Evolutionary conservation across 1,140 invertebrate genomes (phyloP).

Genomic region (Leptinotarsa undecemlineata): DNA sequence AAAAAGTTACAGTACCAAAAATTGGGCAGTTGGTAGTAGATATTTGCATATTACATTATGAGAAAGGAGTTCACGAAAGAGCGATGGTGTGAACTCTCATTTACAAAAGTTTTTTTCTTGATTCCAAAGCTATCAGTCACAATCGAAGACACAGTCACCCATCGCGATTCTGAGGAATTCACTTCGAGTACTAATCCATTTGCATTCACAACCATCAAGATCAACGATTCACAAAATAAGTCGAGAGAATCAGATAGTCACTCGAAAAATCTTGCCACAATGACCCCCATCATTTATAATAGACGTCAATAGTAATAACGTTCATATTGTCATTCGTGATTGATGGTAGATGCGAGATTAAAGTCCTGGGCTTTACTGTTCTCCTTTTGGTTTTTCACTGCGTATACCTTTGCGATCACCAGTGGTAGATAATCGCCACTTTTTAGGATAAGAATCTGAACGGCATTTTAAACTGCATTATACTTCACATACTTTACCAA

Average conservation of each 20-base stretch:
- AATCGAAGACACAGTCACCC: no score
- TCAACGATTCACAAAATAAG: background rate
- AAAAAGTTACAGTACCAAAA: no score
- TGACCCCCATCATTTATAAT: slow-evolving; percentile 23
- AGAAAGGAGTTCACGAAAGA: no score
- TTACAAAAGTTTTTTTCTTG: no score
- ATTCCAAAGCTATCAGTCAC: no score
- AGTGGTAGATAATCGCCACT: slow-evolving; percentile 13
- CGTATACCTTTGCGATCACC: background rate
- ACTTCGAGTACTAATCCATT: background rate
- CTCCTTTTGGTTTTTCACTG: background rate
- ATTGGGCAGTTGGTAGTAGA: no score
- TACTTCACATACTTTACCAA: background rate
- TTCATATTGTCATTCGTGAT: slow-evolving; percentile 25
- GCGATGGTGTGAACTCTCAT: no score
- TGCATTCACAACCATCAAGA: background rate
- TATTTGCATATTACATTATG: no score
- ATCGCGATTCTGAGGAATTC: no score
- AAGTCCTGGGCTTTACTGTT: slow-evolving; percentile 13
- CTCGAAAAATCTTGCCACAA: slow-evolving; percentile 1
- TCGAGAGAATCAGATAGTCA: background rate
- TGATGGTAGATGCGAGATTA: slow-evolving; percentile 20
- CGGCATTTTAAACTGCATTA: background rate
- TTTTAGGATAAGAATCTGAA: slow-evolving; percentile 9
- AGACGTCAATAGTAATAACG: slow-evolving; percentile 23